Evolutionary conservation across 2,113 vertebrate species (phyloP).

Genomic region (Argyrosomus japonicus): DNA sequence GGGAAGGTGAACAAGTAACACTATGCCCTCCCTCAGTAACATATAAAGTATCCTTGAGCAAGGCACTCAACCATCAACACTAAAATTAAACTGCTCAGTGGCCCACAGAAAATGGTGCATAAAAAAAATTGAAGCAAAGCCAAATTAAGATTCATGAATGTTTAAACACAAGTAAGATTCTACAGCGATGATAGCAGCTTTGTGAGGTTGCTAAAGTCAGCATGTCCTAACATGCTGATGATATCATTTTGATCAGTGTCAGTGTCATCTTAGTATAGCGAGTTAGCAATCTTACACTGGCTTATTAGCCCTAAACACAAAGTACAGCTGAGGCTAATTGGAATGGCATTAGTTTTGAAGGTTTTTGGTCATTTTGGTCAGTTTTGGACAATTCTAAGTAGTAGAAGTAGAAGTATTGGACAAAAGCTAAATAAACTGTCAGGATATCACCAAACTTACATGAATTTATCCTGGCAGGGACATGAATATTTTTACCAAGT

Average conservation of each 20-base stretch:
- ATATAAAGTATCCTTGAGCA: slow-evolving; percentile 8
- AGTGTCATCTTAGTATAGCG: neutral
- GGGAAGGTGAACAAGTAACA: neutral
- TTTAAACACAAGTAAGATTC: neutral
- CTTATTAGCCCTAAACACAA: neutral
- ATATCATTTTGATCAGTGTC: neutral
- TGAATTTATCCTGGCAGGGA: neutral
- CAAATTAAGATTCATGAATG: neutral
- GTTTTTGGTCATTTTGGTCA: neutral
- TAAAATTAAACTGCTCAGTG: neutral
- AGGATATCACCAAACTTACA: neutral
- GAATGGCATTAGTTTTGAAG: neutral
- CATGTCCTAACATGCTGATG: neutral
- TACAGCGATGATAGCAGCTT: neutral
- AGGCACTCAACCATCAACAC: neutral
- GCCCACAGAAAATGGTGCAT: neutral
- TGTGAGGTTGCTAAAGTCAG: neutral
- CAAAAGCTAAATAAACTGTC: neutral
- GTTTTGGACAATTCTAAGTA: neutral
- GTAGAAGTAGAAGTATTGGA: no score
- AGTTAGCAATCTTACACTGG: neutral
- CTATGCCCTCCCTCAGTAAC: neutral
- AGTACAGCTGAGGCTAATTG: neutral
- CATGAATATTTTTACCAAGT: neutral
- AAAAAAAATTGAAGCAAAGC: neutral